These are phyloP conservation scores for Mycetomoellerius zeteki DNA, from an alignment of 1,140 invertebrate species.

Conservation along the genomic window DNA sequence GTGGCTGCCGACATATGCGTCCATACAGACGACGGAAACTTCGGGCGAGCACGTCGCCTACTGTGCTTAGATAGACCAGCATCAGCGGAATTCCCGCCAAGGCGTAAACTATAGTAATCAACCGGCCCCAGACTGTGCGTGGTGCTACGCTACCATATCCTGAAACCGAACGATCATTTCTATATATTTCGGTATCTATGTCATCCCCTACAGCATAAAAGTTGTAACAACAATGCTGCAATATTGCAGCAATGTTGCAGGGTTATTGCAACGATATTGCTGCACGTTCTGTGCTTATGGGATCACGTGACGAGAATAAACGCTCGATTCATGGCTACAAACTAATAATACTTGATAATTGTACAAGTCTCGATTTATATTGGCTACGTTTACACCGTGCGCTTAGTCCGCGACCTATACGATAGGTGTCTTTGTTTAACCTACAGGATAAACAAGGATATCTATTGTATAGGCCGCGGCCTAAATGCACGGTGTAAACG, in stretches of 20 bases:
- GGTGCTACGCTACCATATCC: constrained; percentile 97
- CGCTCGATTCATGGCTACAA: background rate
- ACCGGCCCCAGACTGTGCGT: constrained; percentile 93
- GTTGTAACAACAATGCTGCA: no score
- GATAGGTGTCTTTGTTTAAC: no score
- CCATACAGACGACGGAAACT: constrained; percentile 88
- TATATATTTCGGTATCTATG: background rate
- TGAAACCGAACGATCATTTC: constrained; percentile 84
- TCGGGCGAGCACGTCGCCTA: constrained; percentile 92
- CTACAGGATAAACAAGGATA: no score
- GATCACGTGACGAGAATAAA: background rate
- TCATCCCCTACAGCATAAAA: no score
- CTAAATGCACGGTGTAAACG: no score
- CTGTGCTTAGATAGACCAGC: constrained; percentile 95
- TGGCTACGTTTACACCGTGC: no score
- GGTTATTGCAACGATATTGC: no score
- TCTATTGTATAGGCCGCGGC: no score
- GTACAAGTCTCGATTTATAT: no score
- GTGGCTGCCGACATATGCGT: constrained; percentile 85
- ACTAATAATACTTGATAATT: background rate
- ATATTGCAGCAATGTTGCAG: no score
- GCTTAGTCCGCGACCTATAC: no score
- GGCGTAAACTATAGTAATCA: constrained; percentile 96
- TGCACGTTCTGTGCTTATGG: no score
- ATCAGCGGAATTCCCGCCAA: constrained; percentile 96